Evolutionary conservation across 2,797 vertebrate species (phyloP), one percentile per base, ranked within the genome.

Genomic region (Meriones psammophilus): DNA sequence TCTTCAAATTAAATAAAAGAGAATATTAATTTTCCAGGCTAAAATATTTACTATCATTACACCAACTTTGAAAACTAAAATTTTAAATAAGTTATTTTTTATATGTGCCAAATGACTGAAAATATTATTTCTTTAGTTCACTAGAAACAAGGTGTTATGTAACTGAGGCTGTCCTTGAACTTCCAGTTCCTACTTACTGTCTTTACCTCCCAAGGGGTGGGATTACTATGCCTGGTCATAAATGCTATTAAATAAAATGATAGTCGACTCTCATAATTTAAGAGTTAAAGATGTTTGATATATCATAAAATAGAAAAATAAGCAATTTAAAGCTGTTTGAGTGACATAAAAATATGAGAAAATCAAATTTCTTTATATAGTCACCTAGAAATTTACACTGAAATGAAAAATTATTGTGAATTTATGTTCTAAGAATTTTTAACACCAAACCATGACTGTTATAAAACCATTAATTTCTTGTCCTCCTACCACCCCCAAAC

Each of bases 361-460:
- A 96, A 91, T 84, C 42, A 84, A 93, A 24, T 85, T 92, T 93
- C 30, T 94, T 96, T 76, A 94, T 89, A 50, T 78, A 89, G 68
- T 12, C 62, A 95, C 24, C 76, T 0, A 92, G 33, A 92, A 95
- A 92, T 91, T 91, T 84, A 93, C 33, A 94, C 64, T 42, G 42
- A 22, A 92, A 42, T 39, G 66, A 60, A 92, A 95, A 93, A 97
- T 88, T 78, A 97, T 58, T 92, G 93, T 68, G 79, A 96, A 86
- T 91, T 95, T n/a, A 66, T 83, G 60, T 30, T 95, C 42, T 91
- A 91, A 96, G 95, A 95, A 20, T 39, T 88, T 46, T 94, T 77
- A 96, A 73, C 14, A 92, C 95, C 50, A 97, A 42, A 33, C 50
- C 17, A 95, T 22, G 56, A 36, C 92, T 28, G 68, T 46, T 91